Base-by-base conservation (phyloP, 2,113 vertebrate species). In the Bagarius yarrelli region DNA sequence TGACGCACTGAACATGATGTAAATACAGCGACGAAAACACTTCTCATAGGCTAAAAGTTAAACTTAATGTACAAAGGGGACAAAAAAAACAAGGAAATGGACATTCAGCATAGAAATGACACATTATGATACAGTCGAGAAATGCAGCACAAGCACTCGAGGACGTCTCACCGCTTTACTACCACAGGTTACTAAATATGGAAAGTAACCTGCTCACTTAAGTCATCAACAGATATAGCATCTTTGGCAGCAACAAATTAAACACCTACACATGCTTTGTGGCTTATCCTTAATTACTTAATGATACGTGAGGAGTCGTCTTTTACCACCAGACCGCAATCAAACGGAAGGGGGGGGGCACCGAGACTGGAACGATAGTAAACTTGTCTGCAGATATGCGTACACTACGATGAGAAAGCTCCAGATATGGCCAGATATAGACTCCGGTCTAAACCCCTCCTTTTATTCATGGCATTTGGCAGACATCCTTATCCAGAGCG, bases 1-100 rank as follows among this genome's bases (percentile, higher is more conserved):
- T 85, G 76, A 76, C 69, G 63, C 71, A 78, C 78, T 73, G 82
- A 84, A 76, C 82, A 66, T 79, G 78, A 71, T 76, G 78, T 56
- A 78, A 81, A 78, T 79, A 78, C 74, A 73, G 78, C 64, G 36
- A 83, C 66, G 57, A 78, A 79, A 81, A 71, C 72, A 78, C 76
- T 60, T 83, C 61, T 78, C 61, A 67, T 40, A 82, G 13, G 44
- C 61, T 60, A 57, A 79, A 66, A 81, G 81, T 73, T 83, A 47
- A 77, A 34, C 25, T 59, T 27, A 74, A 16, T 34, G 55, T 40
- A 66, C 57, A 5, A 80, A 63, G 53, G 25, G 14, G 6, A 23
- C 13, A 15, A 27, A 52, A 44, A 44, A 25, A 52, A 30, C 12
- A n/a, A 75, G 40, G n/a, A 44, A 40, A 40, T 59, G 55, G 56